Evolutionary conservation across 2,113 vertebrate species (phyloP).

Genomic region (Atrichornis clamosus): DNA sequence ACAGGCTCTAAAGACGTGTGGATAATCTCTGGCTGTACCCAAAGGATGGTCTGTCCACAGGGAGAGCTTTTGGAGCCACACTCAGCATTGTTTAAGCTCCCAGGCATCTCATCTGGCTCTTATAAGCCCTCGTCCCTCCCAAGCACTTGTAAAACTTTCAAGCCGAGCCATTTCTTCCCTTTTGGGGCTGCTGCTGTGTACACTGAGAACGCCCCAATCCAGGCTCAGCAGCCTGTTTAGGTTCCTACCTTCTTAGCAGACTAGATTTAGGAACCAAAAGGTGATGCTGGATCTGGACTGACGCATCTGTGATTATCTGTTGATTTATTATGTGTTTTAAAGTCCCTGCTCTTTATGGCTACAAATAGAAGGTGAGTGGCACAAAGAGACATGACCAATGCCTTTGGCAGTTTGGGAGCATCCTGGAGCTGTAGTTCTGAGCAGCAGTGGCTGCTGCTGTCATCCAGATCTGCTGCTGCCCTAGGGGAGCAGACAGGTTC

Average conservation of each 20-base stretch:
- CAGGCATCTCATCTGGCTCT: background rate
- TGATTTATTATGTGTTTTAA: background rate
- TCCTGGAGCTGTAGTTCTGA: background rate
- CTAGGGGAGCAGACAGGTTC: background rate
- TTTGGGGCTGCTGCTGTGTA: background rate
- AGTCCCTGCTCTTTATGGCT: background rate
- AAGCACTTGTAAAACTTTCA: background rate
- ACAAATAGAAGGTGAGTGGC: background rate
- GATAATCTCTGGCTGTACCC: background rate
- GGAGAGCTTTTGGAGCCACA: background rate
- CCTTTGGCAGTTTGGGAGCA: background rate
- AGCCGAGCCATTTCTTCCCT: background rate
- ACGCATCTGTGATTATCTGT: background rate
- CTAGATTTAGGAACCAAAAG: background rate
- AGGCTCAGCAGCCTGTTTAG: background rate
- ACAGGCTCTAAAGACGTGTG: background rate
- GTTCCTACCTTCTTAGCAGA: background rate
- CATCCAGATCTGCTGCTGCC: background rate
- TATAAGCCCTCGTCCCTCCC: background rate
- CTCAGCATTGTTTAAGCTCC: constrained; percentile 13
- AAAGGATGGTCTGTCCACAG: background rate
- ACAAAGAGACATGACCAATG: background rate
- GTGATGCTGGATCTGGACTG: no score
- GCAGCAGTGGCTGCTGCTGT: background rate
- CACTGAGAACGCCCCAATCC: background rate